phyloP scores from a whole-genome alignment of 2,797 vertebrate genomes.

The Sebastes kiyomatsui region DNA sequence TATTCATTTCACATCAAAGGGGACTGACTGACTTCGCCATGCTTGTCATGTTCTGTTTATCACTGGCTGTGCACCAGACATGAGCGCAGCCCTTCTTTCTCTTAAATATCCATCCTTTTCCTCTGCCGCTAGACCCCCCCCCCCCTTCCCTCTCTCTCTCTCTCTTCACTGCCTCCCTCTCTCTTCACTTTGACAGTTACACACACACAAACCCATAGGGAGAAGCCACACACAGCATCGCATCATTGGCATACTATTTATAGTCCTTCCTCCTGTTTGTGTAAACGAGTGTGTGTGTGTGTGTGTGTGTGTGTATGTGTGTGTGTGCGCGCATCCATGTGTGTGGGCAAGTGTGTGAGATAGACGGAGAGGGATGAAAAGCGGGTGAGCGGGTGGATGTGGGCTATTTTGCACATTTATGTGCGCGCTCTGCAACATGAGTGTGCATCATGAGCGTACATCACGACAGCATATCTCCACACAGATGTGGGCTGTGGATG shows the following conservation, averaged over 20 bases:
- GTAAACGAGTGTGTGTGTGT: constrained; percentile 67
- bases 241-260: constrained; percentile 83
- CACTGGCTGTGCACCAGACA: constrained; percentile 48
- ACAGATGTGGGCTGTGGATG: constrained; percentile 53
- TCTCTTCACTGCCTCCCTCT: constrained; percentile 22
- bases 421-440: constrained; percentile 36
- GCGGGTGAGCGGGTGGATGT: constrained; percentile 50
- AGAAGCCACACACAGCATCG: constrained; percentile 78
- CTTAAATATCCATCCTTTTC: constrained; percentile 54
- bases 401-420: constrained; percentile 61
- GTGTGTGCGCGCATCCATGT: constrained; percentile 19
- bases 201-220: constrained; percentile 77
- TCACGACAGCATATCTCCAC: constrained; percentile 34
- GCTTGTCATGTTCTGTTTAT: constrained; percentile 62
- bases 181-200: constrained; percentile 75
- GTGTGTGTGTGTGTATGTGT: constrained; percentile 25
- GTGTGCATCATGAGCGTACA: constrained; percentile 38
- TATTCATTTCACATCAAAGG: constrained; percentile 63
- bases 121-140: background rate
- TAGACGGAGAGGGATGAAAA: constrained; percentile 47
- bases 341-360: constrained; percentile 59
- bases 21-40: constrained; percentile 46
- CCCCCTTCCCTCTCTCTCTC: rapidly evolving
- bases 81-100: constrained; percentile 44
- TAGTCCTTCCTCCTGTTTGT: constrained; percentile 75